Conservation (phyloP, 2,888 invertebrate genomes). For the Rotaria socialis region DNA sequence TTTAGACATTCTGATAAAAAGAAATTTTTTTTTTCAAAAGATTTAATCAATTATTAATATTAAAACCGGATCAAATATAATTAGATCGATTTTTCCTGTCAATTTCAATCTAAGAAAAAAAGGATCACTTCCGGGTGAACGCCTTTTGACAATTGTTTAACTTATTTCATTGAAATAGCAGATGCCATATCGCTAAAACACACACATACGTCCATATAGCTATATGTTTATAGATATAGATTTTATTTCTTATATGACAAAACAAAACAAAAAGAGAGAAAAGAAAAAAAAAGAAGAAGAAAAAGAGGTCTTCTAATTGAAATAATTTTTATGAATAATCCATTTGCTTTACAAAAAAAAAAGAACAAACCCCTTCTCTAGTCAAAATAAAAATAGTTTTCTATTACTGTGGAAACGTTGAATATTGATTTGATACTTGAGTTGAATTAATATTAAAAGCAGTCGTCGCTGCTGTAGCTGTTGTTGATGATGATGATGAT, state of each 20-base stretch:
- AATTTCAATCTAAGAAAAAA: conserved; percentile 7
- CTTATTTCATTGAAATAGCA: neutral
- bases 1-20: neutral
- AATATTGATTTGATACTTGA: conserved; percentile 19
- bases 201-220: neutral
- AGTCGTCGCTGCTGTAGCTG: neutral
- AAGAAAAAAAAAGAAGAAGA: neutral
- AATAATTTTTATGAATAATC: neutral
- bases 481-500: neutral
- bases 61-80: conserved; percentile 19
- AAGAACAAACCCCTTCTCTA: neutral
- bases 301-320: neutral
- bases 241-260: conserved; percentile 27
- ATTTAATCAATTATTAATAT: conserved; percentile 16
- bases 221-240: neutral
- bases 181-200: neutral
- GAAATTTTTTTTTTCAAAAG: neutral
- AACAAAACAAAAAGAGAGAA: neutral
- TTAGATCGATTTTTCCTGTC: conserved; percentile 20
- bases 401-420: conserved; percentile 29
- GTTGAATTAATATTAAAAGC: conserved; percentile 19
- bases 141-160: conserved; percentile 26
- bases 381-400: conserved; percentile 27
- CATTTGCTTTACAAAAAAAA: neutral
- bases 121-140: conserved; percentile 21